Base-by-base conservation (phyloP, 2,113 vertebrate genomes). In the Vanacampus margaritifer region DNA sequence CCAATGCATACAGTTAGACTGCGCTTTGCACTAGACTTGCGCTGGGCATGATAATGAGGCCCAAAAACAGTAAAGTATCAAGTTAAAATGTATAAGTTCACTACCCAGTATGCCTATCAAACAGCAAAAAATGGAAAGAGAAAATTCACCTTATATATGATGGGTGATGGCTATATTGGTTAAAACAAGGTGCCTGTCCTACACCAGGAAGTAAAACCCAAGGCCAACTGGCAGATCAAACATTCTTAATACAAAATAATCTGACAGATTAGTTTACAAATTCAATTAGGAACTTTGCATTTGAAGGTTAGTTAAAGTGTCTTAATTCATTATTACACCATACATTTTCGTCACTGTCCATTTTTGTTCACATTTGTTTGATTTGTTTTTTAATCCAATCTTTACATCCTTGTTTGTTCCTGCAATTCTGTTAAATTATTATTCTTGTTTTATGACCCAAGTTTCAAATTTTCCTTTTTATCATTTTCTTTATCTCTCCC, bases 401-500 rank as follows among this genome's bases (percentile, higher is more conserved):
- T 88, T 79, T 76, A 65, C 78, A 74, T 80, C 39, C 48, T 35
- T 71, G 73, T 88, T 86, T 85, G 43, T 76, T 84, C 84, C 81
- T 65, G 72, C 72, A 48, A 64, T 83, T 78, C 81, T 83, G 14
- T 63, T 67, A 5, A 67, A 80, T 84, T 90, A 79, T 84, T 90
- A 46, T 65, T 88, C 53, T 84, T 85, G 78, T 91, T 93, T 93
- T 64, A n/a, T 79, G 83, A 36, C 35, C 58, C 35, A 65, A 87
- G 92, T 93, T 94, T 70, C 53, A 86, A 90, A 88, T 94, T 93
- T 92, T 87, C 90, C 24, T 32, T 84, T 92, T 93, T 93, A 90
- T 91, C 94, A 94, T 97, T 96, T 95, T 93, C 88, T 91, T 91
- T 95, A 91, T 94, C 94, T 96, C 95, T 95, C 92, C 94, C 95